Evolutionary conservation across 2,888 invertebrate genomes (phyloP), one percentile per base, ranked within the genome.

Genomic region (Archaeoteleia sp.): DNA sequence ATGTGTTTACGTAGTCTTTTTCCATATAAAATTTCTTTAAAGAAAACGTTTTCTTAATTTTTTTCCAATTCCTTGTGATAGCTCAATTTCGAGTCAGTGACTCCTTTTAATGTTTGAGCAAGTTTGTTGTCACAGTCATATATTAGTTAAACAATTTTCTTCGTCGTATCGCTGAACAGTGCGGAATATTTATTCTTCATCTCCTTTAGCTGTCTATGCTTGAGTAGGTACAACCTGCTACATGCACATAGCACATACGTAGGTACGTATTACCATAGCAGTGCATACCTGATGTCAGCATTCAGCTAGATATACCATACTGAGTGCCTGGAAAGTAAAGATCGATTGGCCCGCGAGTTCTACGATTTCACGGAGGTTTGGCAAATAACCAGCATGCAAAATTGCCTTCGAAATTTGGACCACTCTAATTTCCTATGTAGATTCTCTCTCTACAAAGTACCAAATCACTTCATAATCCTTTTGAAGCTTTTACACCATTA

Each of bases 361-460:
- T 35, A 32, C 49, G 70, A 70, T 70, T 73, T 71, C 61, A 55
- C 65, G 63, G 67, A 60, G 69, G 71, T 70, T 75, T 77, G 75
- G 76, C 72, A 34, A 20, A 13, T 34, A 15, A 70, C 75, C 74
- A 75, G 37, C 58, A 63, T 68, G 49, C 58, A 49, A 72, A 74
- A 74, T 75, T 73, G 67, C 69, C 68, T 53, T 62, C 49, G 37
- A 68, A 75, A 72, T 72, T 48, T 48, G 49, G 30, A 32, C 51
- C 39, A 15, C 27, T 27, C 45, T 63, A 49, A 68, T 63, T 68
- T 63, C 54, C 37, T 15, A 39, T 46, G 27, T 15, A 37, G 49
- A 49, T 49, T 49, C 27, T 13, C 14, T 15, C 14, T 9, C 2
- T 9, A 27, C 49, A 27, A 29, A 49, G 27, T 15, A 27, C 10